These are phyloP conservation scores for Peromyscus leucopus DNA, from an alignment of 2,113 vertebrate genomes.

Conservation along the genomic window DNA sequence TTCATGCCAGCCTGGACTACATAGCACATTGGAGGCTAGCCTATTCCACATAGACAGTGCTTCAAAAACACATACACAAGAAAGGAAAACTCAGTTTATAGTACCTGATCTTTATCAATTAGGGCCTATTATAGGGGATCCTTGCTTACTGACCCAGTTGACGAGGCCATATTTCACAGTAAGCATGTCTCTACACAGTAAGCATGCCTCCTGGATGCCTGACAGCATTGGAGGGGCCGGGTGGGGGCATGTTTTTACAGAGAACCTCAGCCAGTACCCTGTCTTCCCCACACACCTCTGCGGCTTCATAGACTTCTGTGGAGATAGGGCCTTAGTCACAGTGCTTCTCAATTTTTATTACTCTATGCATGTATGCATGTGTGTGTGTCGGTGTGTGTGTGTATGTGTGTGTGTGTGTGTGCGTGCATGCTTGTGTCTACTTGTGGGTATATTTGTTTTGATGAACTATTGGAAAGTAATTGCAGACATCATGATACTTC, in stretches of 20 bases:
- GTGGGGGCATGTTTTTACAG: not conserved
- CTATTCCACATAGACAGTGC: not conserved
- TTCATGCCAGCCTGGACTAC: not conserved
- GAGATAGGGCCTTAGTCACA: not conserved
- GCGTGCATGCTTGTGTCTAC: not conserved
- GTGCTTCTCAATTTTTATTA: not conserved
- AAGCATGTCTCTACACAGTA: not conserved
- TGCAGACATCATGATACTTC: not conserved
- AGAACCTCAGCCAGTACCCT: not conserved
- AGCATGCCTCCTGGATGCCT: not conserved
- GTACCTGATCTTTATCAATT: not conserved
- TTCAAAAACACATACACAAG: not conserved
- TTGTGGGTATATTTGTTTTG: not conserved
- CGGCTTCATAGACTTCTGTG: not conserved
- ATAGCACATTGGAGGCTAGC: not conserved
- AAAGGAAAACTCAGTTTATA: not conserved
- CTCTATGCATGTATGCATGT: not conserved
- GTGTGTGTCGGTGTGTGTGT: not conserved
- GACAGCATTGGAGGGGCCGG: not conserved
- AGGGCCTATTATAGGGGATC: too few relatives aligned
- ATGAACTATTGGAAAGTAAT: not conserved
- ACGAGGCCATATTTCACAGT: not conserved
- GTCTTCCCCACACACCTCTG: not conserved
- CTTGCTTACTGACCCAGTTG: not conserved
- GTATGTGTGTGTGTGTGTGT: rapidly evolving